phyloP scores from a whole-genome alignment of 2,113 vertebrate species.

The Centropus bengalensis region DNA sequence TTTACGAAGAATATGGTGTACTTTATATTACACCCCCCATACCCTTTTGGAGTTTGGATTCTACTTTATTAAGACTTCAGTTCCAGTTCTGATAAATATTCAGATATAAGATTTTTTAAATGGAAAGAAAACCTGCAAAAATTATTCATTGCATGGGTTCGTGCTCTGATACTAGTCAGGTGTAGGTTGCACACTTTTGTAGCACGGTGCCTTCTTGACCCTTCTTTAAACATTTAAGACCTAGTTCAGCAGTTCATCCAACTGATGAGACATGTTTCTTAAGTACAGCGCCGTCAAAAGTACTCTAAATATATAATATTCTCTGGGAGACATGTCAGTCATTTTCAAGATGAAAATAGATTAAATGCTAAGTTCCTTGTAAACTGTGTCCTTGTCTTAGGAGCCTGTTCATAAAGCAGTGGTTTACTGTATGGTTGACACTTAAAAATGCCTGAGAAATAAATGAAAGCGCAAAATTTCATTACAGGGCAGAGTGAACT shows the following conservation, averaged over 20 bases:
- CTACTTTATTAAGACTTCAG: constrained; percentile 39
- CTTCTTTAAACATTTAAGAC: constrained; percentile 85
- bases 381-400: constrained; percentile 73
- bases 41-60: constrained; percentile 16
- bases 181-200: constrained; percentile 75
- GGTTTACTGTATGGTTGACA: constrained; percentile 51
- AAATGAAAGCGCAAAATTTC: constrained; percentile 33
- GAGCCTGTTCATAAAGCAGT: constrained; percentile 66
- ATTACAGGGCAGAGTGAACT: constrained; percentile 62
- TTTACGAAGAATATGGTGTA: constrained; percentile 62
- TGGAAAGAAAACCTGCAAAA: constrained; percentile 66
- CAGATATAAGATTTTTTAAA: constrained; percentile 36
- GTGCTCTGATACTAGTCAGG: constrained; percentile 70
- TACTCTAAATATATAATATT: constrained; percentile 84
- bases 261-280: constrained; percentile 76
- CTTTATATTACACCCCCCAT: no score
- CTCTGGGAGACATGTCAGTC: constrained; percentile 76
- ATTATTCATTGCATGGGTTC: constrained; percentile 75
- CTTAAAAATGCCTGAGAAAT: constrained; percentile 58
- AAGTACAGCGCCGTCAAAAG: constrained; percentile 73
- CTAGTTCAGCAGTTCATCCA: constrained; percentile 82
- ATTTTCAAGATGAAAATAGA: constrained; percentile 79
- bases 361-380: constrained; percentile 77
- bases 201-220: constrained; percentile 75
- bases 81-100: constrained; percentile 69